Percentiles rank a stretch among this genome's conserved stretches.
Evolutionary conservation across 2,888 invertebrate species (phyloP).

Genomic region (Trachelus iudaicus): DNA sequence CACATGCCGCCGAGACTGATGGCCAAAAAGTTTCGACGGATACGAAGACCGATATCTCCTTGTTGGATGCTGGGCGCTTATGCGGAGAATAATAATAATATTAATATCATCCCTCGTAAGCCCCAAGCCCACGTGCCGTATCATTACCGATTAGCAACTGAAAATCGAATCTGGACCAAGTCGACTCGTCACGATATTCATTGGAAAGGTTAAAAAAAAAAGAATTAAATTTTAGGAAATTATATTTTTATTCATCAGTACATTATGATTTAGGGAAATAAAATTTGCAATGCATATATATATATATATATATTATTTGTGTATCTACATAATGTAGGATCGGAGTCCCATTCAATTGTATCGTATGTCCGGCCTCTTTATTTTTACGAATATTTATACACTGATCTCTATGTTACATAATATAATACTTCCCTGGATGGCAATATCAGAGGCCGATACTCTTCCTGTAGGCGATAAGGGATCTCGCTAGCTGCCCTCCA

Average conservation of each 20-base stretch:
- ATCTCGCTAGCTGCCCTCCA: slow-evolving; percentile 30
- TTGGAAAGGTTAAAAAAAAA: not conserved
- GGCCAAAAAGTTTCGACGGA: slow-evolving; percentile 45
- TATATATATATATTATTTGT: no score
- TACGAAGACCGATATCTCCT: slow-evolving; percentile 48
- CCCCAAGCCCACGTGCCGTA: not conserved
- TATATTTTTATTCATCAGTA: no score
- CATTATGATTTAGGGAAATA: no score
- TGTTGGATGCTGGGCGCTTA: not conserved
- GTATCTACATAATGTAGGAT: not conserved
- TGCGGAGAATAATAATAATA: not conserved
- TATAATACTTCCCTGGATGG: not conserved
- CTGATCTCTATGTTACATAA: not conserved
- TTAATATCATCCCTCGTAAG: not conserved
- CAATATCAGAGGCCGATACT: not conserved
- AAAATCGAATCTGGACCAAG: not conserved
- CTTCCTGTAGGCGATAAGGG: not conserved
- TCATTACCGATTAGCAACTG: not conserved
- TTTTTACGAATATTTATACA: not conserved
- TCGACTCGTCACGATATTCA: not conserved
- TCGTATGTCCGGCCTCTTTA: not conserved
- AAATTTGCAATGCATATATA: no score
- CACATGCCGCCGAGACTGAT: slow-evolving; percentile 45
- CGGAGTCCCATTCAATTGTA: not conserved
- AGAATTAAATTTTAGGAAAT: no score